Percentiles rank a stretch among this genome's conserved stretches.
Evolutionary conservation across 2,113 vertebrate genomes (phyloP).

Genomic region (Myrmophylax atrothorax): DNA sequence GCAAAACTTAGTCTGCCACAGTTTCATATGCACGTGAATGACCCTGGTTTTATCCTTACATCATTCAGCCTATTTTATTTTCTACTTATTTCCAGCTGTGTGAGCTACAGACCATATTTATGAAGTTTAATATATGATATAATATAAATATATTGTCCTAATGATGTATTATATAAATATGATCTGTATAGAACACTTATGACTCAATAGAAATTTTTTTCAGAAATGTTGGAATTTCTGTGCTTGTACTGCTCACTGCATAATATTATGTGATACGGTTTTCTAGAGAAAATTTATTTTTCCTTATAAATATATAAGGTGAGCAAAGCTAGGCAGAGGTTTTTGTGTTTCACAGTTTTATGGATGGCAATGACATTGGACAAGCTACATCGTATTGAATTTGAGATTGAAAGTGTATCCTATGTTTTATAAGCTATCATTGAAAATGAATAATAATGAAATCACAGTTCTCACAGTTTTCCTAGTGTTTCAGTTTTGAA

Average conservation of each 20-base stretch:
- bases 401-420: neutral
- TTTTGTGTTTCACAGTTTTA: neutral
- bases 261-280: neutral
- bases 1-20: neutral
- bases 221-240: neutral
- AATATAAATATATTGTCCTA: neutral
- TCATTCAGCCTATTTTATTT: neutral
- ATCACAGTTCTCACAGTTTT: neutral
- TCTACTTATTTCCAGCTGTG: neutral
- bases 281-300: neutral
- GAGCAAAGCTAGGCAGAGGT: neutral
- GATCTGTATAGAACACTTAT: neutral
- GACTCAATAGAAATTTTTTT: neutral
- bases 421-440: slow-evolving; percentile 24
- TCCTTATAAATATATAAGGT: neutral
- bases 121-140: neutral
- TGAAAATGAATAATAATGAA: slow-evolving; percentile 20
- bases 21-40: neutral
- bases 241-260: neutral
- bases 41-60: neutral
- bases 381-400: neutral
- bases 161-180: neutral
- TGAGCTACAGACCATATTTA: neutral
- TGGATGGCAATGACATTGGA: neutral
- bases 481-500: neutral